phyloP scores from a whole-genome alignment of 2,797 vertebrate genomes.

The Dendrocincla fuliginosa region DNA sequence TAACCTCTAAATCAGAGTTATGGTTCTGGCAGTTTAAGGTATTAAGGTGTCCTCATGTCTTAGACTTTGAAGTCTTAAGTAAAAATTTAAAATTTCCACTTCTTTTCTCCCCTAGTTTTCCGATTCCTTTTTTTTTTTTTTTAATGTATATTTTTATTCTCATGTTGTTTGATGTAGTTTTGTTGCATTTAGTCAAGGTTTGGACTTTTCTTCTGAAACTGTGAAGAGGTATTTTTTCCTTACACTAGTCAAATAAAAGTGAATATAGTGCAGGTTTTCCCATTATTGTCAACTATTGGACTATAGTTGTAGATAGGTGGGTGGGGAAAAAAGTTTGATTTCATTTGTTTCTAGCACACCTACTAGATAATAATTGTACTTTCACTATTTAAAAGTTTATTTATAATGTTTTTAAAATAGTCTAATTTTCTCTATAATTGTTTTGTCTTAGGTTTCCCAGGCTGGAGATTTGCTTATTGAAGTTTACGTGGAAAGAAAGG shows the following conservation, averaged over 20 bases:
- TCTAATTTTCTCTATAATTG: neutral
- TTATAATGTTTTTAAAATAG: neutral
- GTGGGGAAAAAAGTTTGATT: neutral
- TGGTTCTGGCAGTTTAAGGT: neutral
- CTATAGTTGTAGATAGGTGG: neutral
- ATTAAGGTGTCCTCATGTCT: neutral
- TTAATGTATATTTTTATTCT: neutral
- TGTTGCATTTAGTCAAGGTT: neutral
- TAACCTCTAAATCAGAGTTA: neutral
- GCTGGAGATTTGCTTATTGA: constrained; percentile 95
- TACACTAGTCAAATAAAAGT: neutral
- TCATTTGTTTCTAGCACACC: neutral
- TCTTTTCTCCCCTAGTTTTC: neutral
- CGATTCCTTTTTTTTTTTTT: neutral
- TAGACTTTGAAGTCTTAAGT: neutral
- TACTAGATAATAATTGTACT: neutral
- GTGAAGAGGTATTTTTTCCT: neutral
- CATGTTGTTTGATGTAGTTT: neutral
- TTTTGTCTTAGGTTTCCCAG: constrained; percentile 85
- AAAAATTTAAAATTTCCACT: neutral
- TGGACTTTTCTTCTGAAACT: neutral
- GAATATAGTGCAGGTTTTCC: neutral
- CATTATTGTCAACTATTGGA: neutral
- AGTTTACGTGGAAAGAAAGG: constrained; percentile 91
- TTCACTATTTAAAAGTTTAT: neutral